These are phyloP conservation scores for Montipora capitata DNA, from an alignment of 92 coral and sea anemone genomes.

Conservation along the genomic window DNA sequence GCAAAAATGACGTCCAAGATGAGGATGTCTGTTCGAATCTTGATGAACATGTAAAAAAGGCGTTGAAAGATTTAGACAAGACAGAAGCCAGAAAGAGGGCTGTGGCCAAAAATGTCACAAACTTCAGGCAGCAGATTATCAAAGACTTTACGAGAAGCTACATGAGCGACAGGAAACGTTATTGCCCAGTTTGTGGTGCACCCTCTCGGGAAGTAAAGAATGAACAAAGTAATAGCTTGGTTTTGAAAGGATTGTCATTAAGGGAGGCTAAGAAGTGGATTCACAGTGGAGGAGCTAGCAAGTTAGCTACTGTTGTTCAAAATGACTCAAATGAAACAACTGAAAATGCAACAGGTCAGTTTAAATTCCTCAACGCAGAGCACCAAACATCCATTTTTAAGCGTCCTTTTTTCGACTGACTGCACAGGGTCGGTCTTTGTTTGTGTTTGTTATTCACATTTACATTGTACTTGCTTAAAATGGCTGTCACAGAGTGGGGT, in stretches of 20 bases:
- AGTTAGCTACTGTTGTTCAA: neutral
- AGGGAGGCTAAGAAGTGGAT: constrained; percentile 89
- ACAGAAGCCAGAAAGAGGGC: constrained; percentile 82
- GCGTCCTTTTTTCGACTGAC: too few relatives aligned
- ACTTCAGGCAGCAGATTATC: constrained; percentile 84
- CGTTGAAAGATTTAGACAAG: constrained; percentile 76
- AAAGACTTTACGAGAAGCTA: constrained; percentile 84
- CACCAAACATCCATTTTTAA: too few relatives aligned
- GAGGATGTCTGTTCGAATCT: constrained; percentile 68
- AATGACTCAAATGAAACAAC: neutral
- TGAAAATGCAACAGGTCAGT: constrained; percentile 13
- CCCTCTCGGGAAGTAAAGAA: constrained; percentile 91
- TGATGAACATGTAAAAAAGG: constrained; percentile 69
- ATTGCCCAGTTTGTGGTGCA: constrained; percentile 85
- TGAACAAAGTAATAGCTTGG: constrained; percentile 84
- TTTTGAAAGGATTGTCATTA: constrained; percentile 83
- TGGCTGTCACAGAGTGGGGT: too few relatives aligned
- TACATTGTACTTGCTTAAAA: too few relatives aligned
- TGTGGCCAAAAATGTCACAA: constrained; percentile 90
- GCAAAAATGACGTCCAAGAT: constrained; percentile 44
- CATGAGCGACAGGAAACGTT: constrained; percentile 75
- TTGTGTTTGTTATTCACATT: too few relatives aligned
- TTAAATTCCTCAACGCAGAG: neutral
- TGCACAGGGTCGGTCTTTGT: too few relatives aligned
- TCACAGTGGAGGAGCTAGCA: constrained; percentile 43